Evolutionary conservation across 2,888 invertebrate genomes (phyloP), one percentile per base, ranked within the genome.

Genomic region (Alviniconcha strummeri): DNA sequence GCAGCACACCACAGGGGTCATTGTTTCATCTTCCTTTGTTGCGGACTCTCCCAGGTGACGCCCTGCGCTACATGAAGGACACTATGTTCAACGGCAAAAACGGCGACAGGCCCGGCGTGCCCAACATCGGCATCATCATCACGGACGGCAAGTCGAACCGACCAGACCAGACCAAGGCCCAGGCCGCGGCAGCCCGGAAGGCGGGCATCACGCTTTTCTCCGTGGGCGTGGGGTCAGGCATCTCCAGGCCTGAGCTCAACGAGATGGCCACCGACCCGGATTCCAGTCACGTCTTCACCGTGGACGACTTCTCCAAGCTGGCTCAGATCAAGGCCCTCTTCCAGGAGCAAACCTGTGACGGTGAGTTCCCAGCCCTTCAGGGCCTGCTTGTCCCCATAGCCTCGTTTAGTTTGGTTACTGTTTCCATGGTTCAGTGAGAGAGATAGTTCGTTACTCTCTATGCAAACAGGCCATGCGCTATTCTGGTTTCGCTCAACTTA

Each of bases 251-350:
- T 15, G 92, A 92, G 81, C 84, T 92, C 80, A 90, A 90, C 78
- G 89, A 86, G 8, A 90, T 92, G 36, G 91, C 91, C 52, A 88
- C 89, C 2, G 89, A 90, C 82, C 92, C 92, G 3, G 90, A 90
- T 72, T 87, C 82, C 74, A 86, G 88, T 0, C 90, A 92, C 84
- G 90, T 91, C 7, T 88, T 90, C 75, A 89, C 88, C 4, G 90
- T 90, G 36, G 78, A 82, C 5, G 88, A 89, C 84, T 91, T 91
- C 85, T 88, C 84, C 83, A 87, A 89, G 82, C 88, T 91, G 19
- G 60, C 81, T 17, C 87, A 88, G 80, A 90, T 91, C 71, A 88
- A 89, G 77, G 88, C 89, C 6, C 83, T 85, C 3, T 88, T 90
- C 84, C 88, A 89, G 83, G 86, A 83, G 78, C 85, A 87, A 79